phyloP scores from a whole-genome alignment of 2,113 vertebrate genomes.

The Choloepus hoffmanni region DNA sequence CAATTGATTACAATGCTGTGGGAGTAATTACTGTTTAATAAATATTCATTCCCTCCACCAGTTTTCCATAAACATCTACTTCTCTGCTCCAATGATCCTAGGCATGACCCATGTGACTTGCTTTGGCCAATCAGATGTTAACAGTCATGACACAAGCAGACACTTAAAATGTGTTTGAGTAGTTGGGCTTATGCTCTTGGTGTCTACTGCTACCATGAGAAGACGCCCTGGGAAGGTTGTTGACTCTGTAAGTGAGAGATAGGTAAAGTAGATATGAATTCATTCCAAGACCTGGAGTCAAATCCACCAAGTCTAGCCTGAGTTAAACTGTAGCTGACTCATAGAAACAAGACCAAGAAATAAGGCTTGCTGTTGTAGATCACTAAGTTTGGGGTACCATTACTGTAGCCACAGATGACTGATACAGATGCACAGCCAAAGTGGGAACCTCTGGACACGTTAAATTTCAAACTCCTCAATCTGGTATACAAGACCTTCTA shows the following conservation, averaged over 20 bases:
- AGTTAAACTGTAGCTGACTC: not conserved
- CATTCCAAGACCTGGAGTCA: not conserved
- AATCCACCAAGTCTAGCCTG: not conserved
- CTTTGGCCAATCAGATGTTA: not conserved
- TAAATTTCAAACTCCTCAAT: not conserved
- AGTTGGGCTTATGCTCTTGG: not conserved
- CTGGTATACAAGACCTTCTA: not conserved
- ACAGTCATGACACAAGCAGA: not conserved
- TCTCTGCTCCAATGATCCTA: not conserved
- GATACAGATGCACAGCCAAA: not conserved
- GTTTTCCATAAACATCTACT: not conserved
- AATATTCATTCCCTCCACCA: not conserved
- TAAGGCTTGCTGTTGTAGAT: not conserved
- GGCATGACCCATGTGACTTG: not conserved
- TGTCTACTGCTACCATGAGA: not conserved
- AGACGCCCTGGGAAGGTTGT: not conserved
- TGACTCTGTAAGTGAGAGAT: not conserved
- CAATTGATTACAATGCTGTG: not conserved
- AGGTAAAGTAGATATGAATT: not conserved
- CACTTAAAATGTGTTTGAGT: not conserved
- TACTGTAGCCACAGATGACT: not conserved
- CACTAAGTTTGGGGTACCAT: not conserved
- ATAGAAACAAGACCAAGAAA: not conserved
- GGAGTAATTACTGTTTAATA: not conserved
- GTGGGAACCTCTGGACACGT: not conserved